Evolutionary conservation across 2,113 vertebrate genomes (phyloP).

Genomic region (Telmatochromis brichardi): DNA sequence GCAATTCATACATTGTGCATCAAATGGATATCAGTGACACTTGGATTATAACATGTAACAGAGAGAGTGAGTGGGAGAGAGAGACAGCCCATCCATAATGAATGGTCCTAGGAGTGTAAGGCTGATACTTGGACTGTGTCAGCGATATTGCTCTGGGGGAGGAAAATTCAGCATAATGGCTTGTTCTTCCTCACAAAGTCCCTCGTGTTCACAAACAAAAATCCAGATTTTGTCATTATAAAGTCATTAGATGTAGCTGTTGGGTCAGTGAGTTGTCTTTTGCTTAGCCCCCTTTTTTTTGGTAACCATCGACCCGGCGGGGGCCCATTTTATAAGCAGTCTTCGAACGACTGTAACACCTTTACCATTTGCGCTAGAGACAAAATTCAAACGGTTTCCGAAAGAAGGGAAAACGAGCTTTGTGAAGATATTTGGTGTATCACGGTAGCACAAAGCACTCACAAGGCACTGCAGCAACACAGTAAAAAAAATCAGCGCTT

Average conservation of each 20-base stretch:
- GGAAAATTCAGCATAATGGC: neutral
- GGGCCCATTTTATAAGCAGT: neutral
- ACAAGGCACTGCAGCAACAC: neutral
- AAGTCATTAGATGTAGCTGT: neutral
- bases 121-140: neutral
- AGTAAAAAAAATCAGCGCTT: neutral
- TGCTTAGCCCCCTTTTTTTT: neutral
- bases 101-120: neutral
- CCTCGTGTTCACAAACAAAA: neutral
- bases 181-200: neutral
- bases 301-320: accelerated
- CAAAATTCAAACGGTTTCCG: neutral
- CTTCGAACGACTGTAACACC: neutral
- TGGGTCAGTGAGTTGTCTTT: neutral
- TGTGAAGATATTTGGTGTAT: neutral
- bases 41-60: neutral
- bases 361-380: neutral
- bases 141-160: neutral
- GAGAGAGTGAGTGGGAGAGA: neutral
- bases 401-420: neutral
- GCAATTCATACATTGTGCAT: neutral
- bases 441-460: neutral
- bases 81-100: conserved; percentile 1
- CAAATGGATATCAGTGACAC: neutral
- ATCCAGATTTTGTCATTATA: neutral